Evolutionary conservation across 2,888 invertebrate genomes (phyloP).

Genomic region (Caenorhabditis zanzibari): DNA sequence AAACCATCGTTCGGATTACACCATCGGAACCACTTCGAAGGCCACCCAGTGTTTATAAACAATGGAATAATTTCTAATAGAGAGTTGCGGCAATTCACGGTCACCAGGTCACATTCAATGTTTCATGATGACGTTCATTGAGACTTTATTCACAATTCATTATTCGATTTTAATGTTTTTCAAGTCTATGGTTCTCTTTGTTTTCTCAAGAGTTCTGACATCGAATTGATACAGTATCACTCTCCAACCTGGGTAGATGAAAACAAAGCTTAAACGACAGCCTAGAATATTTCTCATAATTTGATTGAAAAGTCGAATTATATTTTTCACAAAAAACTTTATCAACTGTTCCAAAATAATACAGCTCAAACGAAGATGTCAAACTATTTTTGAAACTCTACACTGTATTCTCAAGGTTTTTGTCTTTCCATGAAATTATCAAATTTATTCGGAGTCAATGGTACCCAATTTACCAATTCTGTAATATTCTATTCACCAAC

Average conservation of each 20-base stretch:
- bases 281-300: too few relatives aligned
- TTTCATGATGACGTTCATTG: constrained; percentile 20
- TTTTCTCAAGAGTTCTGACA: not conserved
- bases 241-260: too few relatives aligned
- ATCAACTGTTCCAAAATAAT: too few relatives aligned
- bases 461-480: not conserved
- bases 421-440: too few relatives aligned
- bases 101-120: constrained; percentile 37
- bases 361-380: too few relatives aligned
- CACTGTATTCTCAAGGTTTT: too few relatives aligned
- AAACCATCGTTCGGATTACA: constrained; percentile 53
- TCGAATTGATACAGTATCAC: not conserved
- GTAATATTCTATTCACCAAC: constrained; percentile 16
- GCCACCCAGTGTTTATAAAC: constrained; percentile 55
- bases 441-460: not conserved
- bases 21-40: constrained; percentile 46
- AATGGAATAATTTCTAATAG: constrained; percentile 32
- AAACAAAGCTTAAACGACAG: too few relatives aligned
- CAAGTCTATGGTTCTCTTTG: too few relatives aligned
- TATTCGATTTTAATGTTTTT: constrained; percentile 1
- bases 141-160: too few relatives aligned
- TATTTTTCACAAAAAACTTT: too few relatives aligned
- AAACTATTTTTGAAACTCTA: too few relatives aligned
- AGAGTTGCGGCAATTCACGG: constrained; percentile 29
- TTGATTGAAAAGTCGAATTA: too few relatives aligned